Evolutionary conservation across 2,113 vertebrate species (phyloP).

Genomic region (Oreochromis spilurus): DNA sequence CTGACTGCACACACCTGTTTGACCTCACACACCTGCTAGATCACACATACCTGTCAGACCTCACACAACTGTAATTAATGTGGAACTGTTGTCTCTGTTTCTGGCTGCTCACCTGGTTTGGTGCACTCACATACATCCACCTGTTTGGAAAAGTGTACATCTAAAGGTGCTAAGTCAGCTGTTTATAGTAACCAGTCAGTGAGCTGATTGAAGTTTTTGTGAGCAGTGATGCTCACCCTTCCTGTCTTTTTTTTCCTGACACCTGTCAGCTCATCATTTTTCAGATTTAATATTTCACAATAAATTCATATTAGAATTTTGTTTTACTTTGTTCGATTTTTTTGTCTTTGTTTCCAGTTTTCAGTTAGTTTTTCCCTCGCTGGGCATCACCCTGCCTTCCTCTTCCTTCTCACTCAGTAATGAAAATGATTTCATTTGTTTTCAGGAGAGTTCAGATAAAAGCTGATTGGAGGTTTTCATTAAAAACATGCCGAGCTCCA

Average conservation of each 20-base stretch:
- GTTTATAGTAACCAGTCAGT: background rate
- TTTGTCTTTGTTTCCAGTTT: background rate
- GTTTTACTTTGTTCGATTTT: background rate
- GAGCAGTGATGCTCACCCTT: background rate
- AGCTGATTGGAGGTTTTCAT: background rate
- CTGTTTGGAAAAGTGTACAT: background rate
- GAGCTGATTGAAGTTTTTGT: background rate
- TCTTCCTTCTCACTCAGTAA: background rate
- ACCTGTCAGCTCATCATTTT: background rate
- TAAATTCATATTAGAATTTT: background rate
- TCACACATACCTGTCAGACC: background rate
- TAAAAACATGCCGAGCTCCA: background rate
- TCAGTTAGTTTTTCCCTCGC: background rate
- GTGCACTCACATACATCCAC: background rate
- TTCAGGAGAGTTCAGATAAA: background rate
- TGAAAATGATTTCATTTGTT: background rate
- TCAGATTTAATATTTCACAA: background rate
- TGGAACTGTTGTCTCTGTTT: background rate
- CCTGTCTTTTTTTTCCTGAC: background rate
- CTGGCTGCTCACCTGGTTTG: background rate
- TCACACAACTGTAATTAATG: background rate
- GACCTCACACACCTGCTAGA: background rate
- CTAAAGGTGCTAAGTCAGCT: background rate
- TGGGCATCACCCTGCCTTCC: background rate
- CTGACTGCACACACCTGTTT: background rate